These are phyloP conservation scores for Rhombomys opimus DNA, from an alignment of 2,113 vertebrate genomes.

Conservation along the genomic window DNA sequence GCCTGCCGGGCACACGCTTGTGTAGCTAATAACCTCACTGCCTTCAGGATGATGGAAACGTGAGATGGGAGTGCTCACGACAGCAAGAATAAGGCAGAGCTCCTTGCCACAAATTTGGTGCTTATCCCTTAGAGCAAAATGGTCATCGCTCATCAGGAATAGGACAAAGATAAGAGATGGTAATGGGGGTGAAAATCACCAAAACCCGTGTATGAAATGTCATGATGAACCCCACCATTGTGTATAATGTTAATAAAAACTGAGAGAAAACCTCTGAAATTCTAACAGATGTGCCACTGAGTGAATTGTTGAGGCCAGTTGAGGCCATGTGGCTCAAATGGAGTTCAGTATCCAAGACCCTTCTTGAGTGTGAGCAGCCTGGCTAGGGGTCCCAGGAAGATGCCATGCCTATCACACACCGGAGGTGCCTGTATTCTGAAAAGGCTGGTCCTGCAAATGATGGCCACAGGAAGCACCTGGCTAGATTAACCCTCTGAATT, in stretches of 20 bases:
- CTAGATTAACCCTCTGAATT: neutral
- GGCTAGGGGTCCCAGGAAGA: no score
- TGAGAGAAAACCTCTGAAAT: neutral
- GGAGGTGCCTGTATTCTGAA: neutral
- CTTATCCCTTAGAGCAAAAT: neutral
- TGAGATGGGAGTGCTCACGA: neutral
- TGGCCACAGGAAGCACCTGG: neutral
- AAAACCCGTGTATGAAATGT: neutral
- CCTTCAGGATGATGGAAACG: neutral
- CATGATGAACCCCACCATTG: no score
- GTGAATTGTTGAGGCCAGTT: neutral
- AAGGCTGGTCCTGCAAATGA: fast-evolving
- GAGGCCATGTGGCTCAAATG: no score
- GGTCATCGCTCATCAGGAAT: neutral
- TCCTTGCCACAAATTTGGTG: neutral
- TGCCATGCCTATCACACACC: neutral
- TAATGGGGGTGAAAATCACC: neutral
- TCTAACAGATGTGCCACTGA: no score
- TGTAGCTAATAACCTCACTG: fast-evolving
- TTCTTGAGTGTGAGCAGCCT: neutral
- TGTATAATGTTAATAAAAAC: neutral
- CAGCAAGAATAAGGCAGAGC: neutral
- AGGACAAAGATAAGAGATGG: neutral
- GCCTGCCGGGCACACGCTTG: fast-evolving
- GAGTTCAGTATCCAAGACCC: neutral